Conservation (phyloP, 2,113 vertebrate species). For the Hippocampus abdominalis region DNA sequence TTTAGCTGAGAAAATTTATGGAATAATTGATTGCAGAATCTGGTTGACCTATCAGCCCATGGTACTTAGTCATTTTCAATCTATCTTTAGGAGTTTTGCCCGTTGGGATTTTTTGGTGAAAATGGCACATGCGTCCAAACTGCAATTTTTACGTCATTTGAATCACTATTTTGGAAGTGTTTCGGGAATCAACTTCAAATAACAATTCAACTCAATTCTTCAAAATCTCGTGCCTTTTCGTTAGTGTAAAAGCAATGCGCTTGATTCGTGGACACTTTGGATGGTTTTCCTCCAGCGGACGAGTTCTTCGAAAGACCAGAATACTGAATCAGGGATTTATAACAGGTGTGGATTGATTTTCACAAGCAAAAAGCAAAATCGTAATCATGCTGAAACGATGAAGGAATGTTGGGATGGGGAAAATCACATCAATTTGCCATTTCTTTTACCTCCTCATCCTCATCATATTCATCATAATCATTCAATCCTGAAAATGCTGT, state of each 20-base stretch:
- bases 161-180: no score
- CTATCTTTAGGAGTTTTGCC: no score
- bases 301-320: not conserved
- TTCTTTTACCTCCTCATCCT: conserved; percentile 52
- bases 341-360: not conserved
- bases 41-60: no score
- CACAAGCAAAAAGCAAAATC: not conserved
- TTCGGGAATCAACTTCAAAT: not conserved
- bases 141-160: not conserved
- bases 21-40: no score
- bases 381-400: conserved; percentile 14
- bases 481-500: conserved; percentile 36
- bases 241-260: not conserved
- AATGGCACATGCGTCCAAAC: no score
- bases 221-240: not conserved
- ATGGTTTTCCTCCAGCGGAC: not conserved
- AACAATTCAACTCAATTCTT: not conserved
- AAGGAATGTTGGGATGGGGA: not conserved
- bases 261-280: not conserved
- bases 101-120: no score
- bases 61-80: no score
- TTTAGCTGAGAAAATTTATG: no score
- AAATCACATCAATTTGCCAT: conserved; percentile 7
- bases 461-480: conserved; percentile 51
- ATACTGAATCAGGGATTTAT: not conserved